Percentiles rank a stretch among this genome's conserved stretches.
These are phyloP conservation scores for Atta texana DNA, from an alignment of 1,140 invertebrate species.

Conservation along the genomic window DNA sequence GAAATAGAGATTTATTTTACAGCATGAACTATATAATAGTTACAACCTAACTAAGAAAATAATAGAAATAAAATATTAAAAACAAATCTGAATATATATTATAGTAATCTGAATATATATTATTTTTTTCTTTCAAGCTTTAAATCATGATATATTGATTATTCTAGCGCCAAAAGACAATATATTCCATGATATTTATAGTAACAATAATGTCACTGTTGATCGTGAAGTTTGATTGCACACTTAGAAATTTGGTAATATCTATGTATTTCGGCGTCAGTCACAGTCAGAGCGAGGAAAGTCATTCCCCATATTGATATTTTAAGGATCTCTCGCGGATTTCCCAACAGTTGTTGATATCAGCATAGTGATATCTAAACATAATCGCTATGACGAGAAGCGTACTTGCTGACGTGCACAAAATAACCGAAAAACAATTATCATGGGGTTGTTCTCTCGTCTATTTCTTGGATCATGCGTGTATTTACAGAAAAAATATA, in stretches of 20 bases:
- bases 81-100: not conserved
- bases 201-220: constrained; percentile 12
- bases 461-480: constrained; percentile 6
- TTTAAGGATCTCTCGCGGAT: not conserved
- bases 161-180: not conserved
- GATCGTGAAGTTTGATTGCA: constrained; percentile 24
- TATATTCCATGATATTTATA: constrained; percentile 32
- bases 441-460: constrained; percentile 3
- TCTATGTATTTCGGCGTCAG: constrained; percentile 29
- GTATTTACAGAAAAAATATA: constrained; percentile 62
- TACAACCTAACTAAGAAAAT: not conserved
- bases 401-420: constrained; percentile 5
- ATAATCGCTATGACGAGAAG: constrained; percentile 37
- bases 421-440: constrained; percentile 43
- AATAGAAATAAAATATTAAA: not conserved
- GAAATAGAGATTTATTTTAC: not conserved
- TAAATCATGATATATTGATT: not conserved
- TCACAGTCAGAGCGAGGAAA: constrained; percentile 5
- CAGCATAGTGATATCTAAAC: constrained; percentile 59
- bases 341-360: not conserved
- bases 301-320: constrained; percentile 5
- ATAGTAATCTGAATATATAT: not conserved
- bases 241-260: not conserved
- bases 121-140: not conserved
- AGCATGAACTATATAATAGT: not conserved